Percentiles rank a stretch among this genome's conserved stretches.
Conservation (phyloP, 2,888 invertebrate species). For the Idaea aversata region DNA sequence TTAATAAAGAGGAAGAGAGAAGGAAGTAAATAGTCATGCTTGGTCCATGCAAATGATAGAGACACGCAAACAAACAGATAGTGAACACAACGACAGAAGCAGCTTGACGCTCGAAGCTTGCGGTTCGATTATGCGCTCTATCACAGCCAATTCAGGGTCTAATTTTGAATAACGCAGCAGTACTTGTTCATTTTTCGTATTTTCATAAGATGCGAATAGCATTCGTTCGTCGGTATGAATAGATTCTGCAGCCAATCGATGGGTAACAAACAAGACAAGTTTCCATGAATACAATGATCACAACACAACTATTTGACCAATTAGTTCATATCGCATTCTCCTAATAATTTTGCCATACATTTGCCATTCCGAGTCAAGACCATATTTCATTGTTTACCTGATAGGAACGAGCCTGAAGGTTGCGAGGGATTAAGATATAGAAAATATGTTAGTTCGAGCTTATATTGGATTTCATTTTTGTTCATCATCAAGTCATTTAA, state of each 20-base stretch:
- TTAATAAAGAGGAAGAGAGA: slow-evolving; percentile 55
- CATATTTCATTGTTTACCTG: slow-evolving; percentile 86
- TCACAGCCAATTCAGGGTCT: slow-evolving; percentile 61
- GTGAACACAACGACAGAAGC: slow-evolving; percentile 74
- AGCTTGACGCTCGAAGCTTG: slow-evolving; percentile 66
- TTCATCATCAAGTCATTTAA: background rate
- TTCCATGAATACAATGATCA: slow-evolving; percentile 58
- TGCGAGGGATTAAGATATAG: slow-evolving; percentile 83
- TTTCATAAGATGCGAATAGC: slow-evolving; percentile 42
- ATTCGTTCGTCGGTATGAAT: slow-evolving; percentile 28
- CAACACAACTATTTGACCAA: slow-evolving; percentile 66
- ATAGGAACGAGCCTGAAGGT: slow-evolving; percentile 91
- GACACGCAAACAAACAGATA: slow-evolving; percentile 75
- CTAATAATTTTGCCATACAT: slow-evolving; percentile 76
- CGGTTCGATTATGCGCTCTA: slow-evolving; percentile 52
- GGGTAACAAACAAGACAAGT: slow-evolving; percentile 49
- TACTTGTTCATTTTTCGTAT: slow-evolving; percentile 29
- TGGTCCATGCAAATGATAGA: slow-evolving; percentile 77
- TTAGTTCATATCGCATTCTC: slow-evolving; percentile 62
- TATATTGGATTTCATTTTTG: slow-evolving; percentile 28
- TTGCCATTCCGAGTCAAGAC: slow-evolving; percentile 76
- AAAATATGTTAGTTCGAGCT: slow-evolving; percentile 78
- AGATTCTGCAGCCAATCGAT: slow-evolving; percentile 67
- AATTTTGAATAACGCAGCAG: slow-evolving; percentile 46
- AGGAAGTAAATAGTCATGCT: slow-evolving; percentile 72